Percentiles rank a stretch among this genome's conserved stretches.
These are phyloP conservation scores for Ceuthmochares aereus DNA, from an alignment of 2,113 vertebrate species.

Conservation along the genomic window DNA sequence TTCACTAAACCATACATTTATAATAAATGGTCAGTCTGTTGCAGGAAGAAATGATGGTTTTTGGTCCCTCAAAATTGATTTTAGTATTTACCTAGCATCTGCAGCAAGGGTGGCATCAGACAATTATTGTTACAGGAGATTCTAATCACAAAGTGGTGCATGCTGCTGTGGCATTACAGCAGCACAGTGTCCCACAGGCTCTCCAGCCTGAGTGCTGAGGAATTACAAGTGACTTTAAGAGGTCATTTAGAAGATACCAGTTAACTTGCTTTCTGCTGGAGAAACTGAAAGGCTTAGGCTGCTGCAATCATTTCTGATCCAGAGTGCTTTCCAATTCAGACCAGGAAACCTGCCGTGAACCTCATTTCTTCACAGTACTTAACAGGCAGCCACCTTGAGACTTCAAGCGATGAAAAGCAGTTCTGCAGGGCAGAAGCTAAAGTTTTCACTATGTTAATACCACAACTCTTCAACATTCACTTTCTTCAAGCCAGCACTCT, in stretches of 20 bases:
- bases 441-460: not conserved
- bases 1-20: not conserved
- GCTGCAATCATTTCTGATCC: not conserved
- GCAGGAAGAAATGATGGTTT: not conserved
- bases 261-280: not conserved
- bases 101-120: rapidly evolving
- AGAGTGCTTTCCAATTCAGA: not conserved
- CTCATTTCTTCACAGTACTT: not conserved
- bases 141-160: rapidly evolving
- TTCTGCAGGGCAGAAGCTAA: not conserved
- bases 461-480: not conserved
- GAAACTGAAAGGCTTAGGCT: not conserved
- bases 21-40: not conserved
- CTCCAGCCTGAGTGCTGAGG: not conserved
- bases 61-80: not conserved
- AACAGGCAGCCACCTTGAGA: not conserved
- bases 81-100: not conserved
- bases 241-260: not conserved
- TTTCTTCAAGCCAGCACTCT: not conserved
- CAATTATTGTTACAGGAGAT: not conserved
- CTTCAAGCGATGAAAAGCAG: not conserved
- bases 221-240: not conserved
- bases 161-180: rapidly evolving
- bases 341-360: not conserved
- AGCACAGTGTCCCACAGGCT: too few species aligned